Evolutionary conservation across 2,888 invertebrate species (phyloP).

Genomic region (Endotricha flammealis): DNA sequence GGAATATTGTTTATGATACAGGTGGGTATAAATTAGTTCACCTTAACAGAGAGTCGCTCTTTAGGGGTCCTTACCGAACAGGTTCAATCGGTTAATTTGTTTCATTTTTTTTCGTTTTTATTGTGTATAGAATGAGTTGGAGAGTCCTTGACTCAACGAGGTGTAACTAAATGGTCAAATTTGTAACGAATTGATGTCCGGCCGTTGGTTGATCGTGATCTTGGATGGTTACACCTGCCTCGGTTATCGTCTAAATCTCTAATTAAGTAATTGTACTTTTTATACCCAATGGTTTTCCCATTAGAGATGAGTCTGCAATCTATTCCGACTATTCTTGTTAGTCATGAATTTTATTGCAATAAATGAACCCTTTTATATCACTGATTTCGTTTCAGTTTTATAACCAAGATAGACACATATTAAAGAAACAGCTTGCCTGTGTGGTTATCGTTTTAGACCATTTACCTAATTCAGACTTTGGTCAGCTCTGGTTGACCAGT

Average conservation of each 20-base stretch:
- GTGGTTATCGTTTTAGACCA: too few relatives aligned
- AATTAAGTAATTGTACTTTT: constrained; percentile 64
- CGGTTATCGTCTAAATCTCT: constrained; percentile 56
- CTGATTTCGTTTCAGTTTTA: too few relatives aligned
- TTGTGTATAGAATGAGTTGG: constrained; percentile 62
- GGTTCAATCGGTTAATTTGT: constrained; percentile 73
- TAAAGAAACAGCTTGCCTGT: too few relatives aligned
- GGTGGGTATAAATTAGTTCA: constrained; percentile 73
- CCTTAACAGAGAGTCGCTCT: constrained; percentile 65
- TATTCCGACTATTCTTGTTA: neutral
- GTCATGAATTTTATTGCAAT: too few relatives aligned
- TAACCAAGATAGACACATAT: too few relatives aligned
- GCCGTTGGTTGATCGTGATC: constrained; percentile 46
- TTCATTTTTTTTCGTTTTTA: constrained; percentile 59
- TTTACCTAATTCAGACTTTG: too few relatives aligned
- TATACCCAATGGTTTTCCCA: constrained; percentile 31
- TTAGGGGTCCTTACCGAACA: constrained; percentile 68
- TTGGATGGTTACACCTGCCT: constrained; percentile 64
- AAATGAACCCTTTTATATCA: too few relatives aligned
- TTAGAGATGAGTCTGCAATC: constrained; percentile 12
- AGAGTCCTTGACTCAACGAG: constrained; percentile 76
- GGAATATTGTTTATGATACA: constrained; percentile 68
- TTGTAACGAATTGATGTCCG: constrained; percentile 75
- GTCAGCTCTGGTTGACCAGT: too few relatives aligned
- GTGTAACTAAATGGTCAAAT: constrained; percentile 73